Conservation (phyloP, 2,113 vertebrate species). For the Dicrurus megarhynchus region DNA sequence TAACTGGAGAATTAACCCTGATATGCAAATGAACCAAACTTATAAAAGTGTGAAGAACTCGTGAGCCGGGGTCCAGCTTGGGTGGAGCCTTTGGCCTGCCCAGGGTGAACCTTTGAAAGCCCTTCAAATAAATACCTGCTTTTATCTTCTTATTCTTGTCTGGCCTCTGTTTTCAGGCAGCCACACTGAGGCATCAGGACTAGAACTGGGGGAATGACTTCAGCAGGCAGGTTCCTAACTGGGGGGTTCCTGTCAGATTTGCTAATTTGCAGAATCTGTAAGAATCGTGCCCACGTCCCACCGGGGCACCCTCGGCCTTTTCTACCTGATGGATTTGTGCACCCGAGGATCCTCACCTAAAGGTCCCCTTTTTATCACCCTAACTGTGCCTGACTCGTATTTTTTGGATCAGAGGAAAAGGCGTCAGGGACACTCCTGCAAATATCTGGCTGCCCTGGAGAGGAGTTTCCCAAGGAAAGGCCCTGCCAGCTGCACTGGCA, state of each 20-base stretch:
- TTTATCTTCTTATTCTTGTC: neutral
- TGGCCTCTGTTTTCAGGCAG: neutral
- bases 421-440: neutral
- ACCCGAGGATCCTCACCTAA: neutral
- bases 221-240: neutral
- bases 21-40: neutral
- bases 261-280: neutral
- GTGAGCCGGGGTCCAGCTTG: neutral
- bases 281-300: rapidly evolving
- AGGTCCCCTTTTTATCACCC: neutral
- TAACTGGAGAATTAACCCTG: neutral
- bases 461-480: neutral
- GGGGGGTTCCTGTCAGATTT: neutral
- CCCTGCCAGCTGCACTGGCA: neutral
- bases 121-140: neutral
- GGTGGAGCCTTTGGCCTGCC: neutral
- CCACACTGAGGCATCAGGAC: neutral
- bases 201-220: neutral
- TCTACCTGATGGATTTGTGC: neutral
- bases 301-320: neutral
- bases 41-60: neutral
- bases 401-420: neutral
- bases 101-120: neutral
- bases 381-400: neutral
- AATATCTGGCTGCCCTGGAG: rapidly evolving